A percentile compares a stretch with the other conserved stretches of the same genome.
phyloP scores from a whole-genome alignment of 2,113 vertebrate species.

The Phalacrocorax aristotelis region DNA sequence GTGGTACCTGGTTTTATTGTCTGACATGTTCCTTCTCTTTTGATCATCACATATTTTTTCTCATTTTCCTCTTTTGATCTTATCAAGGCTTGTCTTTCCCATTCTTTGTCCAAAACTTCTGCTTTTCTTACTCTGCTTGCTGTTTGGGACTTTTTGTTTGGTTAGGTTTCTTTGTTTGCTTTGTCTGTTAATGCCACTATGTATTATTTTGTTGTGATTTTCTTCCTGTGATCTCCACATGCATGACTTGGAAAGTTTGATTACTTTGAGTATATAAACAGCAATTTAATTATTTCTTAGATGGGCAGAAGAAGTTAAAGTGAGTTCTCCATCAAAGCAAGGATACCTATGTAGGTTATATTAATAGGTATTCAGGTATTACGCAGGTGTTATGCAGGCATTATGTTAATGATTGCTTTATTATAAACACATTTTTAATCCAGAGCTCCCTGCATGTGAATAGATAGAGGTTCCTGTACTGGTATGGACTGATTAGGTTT shows the following conservation, averaged over 20 bases:
- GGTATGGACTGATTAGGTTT: neutral
- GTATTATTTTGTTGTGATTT: neutral
- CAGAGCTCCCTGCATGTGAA: neutral
- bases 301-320: neutral
- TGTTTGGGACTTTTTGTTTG: neutral
- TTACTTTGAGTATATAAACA: neutral
- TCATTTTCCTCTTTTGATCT: neutral
- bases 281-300: neutral
- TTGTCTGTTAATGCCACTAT: neutral
- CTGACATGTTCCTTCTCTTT: neutral
- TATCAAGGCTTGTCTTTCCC: neutral
- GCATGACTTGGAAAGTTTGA: neutral
- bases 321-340: neutral
- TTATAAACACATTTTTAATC: neutral
- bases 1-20: neutral
- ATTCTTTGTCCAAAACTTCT: neutral
- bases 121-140: neutral
- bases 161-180: neutral
- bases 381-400: neutral
- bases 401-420: neutral
- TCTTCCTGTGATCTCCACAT: neutral
- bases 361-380: neutral
- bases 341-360: neutral
- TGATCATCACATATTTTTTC: neutral
- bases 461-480: neutral